Evolutionary conservation across 2,888 invertebrate species (phyloP), one percentile per base, ranked within the genome.

Genomic region (Chrysina gloriosa): DNA sequence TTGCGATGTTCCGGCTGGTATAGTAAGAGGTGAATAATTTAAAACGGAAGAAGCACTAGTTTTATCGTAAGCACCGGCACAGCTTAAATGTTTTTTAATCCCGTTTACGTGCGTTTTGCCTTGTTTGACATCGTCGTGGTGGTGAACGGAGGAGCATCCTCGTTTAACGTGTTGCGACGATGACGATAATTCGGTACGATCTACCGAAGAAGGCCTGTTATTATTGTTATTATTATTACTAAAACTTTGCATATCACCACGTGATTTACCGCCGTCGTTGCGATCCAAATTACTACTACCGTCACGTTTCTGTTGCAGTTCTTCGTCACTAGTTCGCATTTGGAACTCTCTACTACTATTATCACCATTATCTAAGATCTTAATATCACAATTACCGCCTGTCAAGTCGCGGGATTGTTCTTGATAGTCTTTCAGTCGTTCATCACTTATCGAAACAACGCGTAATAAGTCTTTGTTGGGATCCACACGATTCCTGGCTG

Each of bases 11-110:
- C 81, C 69, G 67, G 63, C 42, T 11, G 64, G 80, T 65, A 75
- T 69, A 72, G 74, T 69, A 72, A 78, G 78, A 73, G 81, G 78
- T 77, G 80, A 78, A 76, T 80, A 79, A 70, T 74, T 78, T 67
- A 77, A 63, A 70, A 77, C 78, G 31, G 69, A 70, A 16, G 58
- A 27, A 68, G 75, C 69, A 72, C 74, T 79, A 69, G 73, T 77
- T 71, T 79, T 80, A 66, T 79, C 79, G 58, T 77, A 77, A 31
- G 74, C 58, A 29, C 34, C 34, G 25, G 56, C 52, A 19, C 47
- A 52, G 73, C 73, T 78, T 63, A 77, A 73, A 70, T 81, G 79
- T 73, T 79, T 78, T 65, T 80, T 80, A 54, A 77, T 77, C 65
- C 80, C 80, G 47, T 73, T 73, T 71, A 80, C 80, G 31, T 73